Evolutionary conservation across 1,140 invertebrate species (phyloP).

Genomic region (Diabrotica undecimpunctata): DNA sequence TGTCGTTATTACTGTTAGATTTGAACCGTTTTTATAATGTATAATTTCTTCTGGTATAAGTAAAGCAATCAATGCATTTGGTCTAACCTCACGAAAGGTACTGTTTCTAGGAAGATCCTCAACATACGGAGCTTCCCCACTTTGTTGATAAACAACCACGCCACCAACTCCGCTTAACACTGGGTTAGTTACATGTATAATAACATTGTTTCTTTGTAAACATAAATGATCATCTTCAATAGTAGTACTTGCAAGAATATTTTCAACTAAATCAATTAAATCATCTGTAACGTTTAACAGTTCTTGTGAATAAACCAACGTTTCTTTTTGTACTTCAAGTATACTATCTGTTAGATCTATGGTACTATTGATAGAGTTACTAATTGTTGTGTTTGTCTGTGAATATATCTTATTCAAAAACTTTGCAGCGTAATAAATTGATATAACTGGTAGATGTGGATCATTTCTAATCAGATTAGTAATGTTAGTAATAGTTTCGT

Average conservation of each 20-base stretch:
- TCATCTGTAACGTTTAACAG: conserved; percentile 28
- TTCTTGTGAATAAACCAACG: conserved; percentile 25
- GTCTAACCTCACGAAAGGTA: conserved; percentile 45
- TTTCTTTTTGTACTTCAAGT: conserved; percentile 12
- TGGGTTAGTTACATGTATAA: conserved; percentile 54
- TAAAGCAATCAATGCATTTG: conserved; percentile 53
- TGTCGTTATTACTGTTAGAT: conserved; percentile 46
- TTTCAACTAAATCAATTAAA: conserved; percentile 18
- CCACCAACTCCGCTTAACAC: conserved; percentile 53
- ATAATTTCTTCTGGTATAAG: conserved; percentile 48
- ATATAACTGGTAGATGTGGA: conserved; percentile 22
- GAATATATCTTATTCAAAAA: conserved; percentile 18
- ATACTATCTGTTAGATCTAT: conserved; percentile 23
- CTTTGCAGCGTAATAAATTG: conserved; percentile 27
- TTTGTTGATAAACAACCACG: conserved; percentile 49
- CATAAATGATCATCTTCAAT: conserved; percentile 4
- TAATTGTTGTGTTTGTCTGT: background rate
- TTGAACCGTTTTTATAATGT: conserved; percentile 10
- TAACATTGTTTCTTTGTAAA: conserved; percentile 41
- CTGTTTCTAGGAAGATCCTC: conserved; percentile 49
- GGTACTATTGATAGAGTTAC: conserved; percentile 14
- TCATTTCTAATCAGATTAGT: conserved; percentile 16
- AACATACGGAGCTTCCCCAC: conserved; percentile 32
- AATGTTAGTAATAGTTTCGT: conserved; percentile 32
- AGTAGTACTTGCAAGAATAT: background rate